Evolutionary conservation across 2,113 vertebrate genomes (phyloP).

Genomic region (Amazona vittata): DNA sequence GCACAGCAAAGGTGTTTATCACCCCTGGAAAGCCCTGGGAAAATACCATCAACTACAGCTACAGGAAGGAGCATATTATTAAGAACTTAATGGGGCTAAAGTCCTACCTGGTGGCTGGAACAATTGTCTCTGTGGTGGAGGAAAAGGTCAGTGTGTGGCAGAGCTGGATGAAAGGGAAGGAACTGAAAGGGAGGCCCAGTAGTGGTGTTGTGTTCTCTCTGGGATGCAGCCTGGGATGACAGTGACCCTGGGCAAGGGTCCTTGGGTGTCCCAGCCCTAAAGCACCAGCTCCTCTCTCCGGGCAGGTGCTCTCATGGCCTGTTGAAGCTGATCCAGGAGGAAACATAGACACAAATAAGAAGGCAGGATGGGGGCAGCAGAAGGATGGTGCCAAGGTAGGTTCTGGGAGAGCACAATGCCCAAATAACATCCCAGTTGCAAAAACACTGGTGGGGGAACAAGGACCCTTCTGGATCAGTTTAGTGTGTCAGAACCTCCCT

Average conservation of each 20-base stretch:
- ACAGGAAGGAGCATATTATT: conserved; percentile 65
- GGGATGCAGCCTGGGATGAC: not conserved
- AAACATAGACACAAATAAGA: not conserved
- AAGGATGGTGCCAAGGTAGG: not conserved
- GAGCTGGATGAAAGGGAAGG: not conserved
- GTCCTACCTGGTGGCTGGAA: conserved; percentile 79
- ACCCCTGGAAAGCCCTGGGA: conserved; percentile 76
- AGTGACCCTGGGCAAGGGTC: not conserved
- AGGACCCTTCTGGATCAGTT: not conserved
- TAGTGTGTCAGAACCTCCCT: not conserved
- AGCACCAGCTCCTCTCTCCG: not conserved
- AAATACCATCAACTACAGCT: conserved; percentile 68
- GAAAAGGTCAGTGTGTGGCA: conserved; percentile 79
- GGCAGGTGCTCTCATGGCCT: conserved; percentile 79
- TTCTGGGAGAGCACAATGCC: not conserved
- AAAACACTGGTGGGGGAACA: not conserved
- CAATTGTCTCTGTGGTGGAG: conserved; percentile 75
- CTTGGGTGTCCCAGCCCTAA: rapidly evolving
- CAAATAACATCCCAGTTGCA: not conserved
- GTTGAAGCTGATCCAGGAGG: not conserved
- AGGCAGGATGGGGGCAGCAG: not conserved
- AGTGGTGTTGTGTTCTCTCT: not conserved
- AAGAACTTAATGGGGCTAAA: conserved; percentile 78
- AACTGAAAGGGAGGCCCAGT: not conserved
- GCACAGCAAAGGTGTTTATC: conserved; percentile 18